Evolutionary conservation across 2,888 invertebrate genomes (phyloP).

Genomic region (Noctua fimbriata): DNA sequence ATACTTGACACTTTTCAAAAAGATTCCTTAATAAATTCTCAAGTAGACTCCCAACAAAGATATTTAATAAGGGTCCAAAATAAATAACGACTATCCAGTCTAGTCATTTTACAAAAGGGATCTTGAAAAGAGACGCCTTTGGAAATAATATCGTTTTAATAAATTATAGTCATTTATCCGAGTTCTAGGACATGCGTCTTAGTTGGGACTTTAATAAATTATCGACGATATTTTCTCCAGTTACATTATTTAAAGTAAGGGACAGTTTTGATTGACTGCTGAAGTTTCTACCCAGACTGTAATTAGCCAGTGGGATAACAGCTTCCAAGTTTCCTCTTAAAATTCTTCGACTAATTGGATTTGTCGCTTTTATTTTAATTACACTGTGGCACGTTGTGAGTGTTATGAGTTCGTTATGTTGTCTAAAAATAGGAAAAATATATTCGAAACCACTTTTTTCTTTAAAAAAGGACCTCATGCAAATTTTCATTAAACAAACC

Average conservation of each 20-base stretch:
- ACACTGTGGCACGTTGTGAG: not conserved
- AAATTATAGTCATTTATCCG: slow-evolving; percentile 82
- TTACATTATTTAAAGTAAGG: slow-evolving; percentile 68
- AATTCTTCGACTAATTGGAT: slow-evolving; percentile 42
- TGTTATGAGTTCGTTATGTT: slow-evolving; percentile 14
- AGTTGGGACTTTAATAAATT: slow-evolving; percentile 78
- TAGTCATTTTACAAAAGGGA: slow-evolving; percentile 79
- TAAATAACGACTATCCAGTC: slow-evolving; percentile 80
- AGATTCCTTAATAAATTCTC: slow-evolving; percentile 72
- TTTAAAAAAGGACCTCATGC: not conserved
- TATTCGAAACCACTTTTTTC: not conserved
- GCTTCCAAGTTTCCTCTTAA: slow-evolving; percentile 42
- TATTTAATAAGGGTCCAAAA: slow-evolving; percentile 80
- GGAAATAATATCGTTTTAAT: slow-evolving; percentile 83
- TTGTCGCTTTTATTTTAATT: slow-evolving; percentile 34
- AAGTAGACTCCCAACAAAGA: slow-evolving; percentile 68
- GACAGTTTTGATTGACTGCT: slow-evolving; percentile 69
- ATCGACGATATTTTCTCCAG: slow-evolving; percentile 76
- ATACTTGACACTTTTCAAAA: slow-evolving; percentile 63
- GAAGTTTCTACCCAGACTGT: slow-evolving; percentile 58
- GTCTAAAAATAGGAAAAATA: not conserved
- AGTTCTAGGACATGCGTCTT: slow-evolving; percentile 72
- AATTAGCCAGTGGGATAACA: slow-evolving; percentile 54
- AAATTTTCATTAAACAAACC: slow-evolving; percentile 11
- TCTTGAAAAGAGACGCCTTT: slow-evolving; percentile 77